phyloP scores from a whole-genome alignment of 2,888 invertebrate species.

The Hypercompe scribonia region DNA sequence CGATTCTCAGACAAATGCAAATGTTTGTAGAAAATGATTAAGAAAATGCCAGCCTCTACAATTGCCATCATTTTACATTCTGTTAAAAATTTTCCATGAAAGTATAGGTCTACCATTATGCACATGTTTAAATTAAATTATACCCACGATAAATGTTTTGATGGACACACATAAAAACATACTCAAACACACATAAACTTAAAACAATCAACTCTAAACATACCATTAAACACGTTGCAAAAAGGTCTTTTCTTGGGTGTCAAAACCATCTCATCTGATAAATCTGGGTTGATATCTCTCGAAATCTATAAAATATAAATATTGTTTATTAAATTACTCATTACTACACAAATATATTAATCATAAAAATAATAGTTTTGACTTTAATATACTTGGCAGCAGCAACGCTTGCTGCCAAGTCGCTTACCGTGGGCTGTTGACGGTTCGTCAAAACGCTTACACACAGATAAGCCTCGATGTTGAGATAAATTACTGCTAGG shows the following conservation, averaged over 20 bases:
- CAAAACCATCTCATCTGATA: constrained; percentile 73
- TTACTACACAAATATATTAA: neutral
- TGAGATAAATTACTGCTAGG: neutral
- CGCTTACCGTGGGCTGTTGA: neutral
- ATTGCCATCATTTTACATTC: too few species aligned
- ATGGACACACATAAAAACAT: too few species aligned
- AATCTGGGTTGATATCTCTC: constrained; percentile 68
- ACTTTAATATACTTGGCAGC: neutral
- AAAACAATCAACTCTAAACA: constrained; percentile 34
- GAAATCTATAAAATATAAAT: constrained; percentile 63
- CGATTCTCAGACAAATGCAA: too few species aligned
- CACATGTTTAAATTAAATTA: too few species aligned
- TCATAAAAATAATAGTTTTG: neutral
- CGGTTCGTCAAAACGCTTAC: neutral
- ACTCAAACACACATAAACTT: too few species aligned
- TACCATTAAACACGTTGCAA: constrained; percentile 96
- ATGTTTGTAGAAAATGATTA: too few species aligned
- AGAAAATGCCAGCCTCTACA: too few species aligned
- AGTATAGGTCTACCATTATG: too few species aligned
- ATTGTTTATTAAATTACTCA: neutral
- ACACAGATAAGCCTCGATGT: neutral
- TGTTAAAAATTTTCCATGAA: too few species aligned
- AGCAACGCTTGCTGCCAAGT: neutral
- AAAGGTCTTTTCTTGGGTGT: constrained; percentile 92
- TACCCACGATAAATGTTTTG: too few species aligned